These are phyloP conservation scores for Ammodramus savannarum DNA, from an alignment of 2,113 vertebrate species.

Conservation along the genomic window DNA sequence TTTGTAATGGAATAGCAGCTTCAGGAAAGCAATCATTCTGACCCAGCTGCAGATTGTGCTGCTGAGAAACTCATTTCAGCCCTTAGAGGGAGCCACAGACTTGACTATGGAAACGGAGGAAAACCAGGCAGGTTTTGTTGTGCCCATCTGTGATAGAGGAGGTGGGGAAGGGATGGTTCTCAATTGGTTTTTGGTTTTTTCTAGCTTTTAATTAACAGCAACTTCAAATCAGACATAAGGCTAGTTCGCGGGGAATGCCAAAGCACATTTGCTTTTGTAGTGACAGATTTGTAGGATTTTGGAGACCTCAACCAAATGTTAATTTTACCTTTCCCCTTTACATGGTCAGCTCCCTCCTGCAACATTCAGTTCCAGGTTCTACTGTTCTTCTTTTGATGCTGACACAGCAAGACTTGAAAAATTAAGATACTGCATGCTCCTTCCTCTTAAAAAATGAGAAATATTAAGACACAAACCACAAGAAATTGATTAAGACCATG, in stretches of 20 bases:
- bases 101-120: not conserved
- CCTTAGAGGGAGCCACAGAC: conserved; percentile 67
- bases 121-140: not conserved
- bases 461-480: not conserved
- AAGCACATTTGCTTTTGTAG: not conserved
- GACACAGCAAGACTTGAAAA: not conserved
- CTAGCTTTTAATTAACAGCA: not conserved
- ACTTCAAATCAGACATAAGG: not conserved
- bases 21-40: not conserved
- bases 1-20: not conserved
- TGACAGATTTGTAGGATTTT: not conserved
- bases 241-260: not conserved
- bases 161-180: not conserved
- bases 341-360: not conserved
- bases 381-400: not conserved
- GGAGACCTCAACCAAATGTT: not conserved
- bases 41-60: not conserved
- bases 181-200: not conserved
- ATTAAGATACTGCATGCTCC: not conserved
- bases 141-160: not conserved
- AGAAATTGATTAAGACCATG: not conserved
- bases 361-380: not conserved
- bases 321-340: not conserved
- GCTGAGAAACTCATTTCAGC: not conserved
- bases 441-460: not conserved